Evolutionary conservation across 2,888 invertebrate genomes (phyloP).

Genomic region (Oxystoma pomonae): DNA sequence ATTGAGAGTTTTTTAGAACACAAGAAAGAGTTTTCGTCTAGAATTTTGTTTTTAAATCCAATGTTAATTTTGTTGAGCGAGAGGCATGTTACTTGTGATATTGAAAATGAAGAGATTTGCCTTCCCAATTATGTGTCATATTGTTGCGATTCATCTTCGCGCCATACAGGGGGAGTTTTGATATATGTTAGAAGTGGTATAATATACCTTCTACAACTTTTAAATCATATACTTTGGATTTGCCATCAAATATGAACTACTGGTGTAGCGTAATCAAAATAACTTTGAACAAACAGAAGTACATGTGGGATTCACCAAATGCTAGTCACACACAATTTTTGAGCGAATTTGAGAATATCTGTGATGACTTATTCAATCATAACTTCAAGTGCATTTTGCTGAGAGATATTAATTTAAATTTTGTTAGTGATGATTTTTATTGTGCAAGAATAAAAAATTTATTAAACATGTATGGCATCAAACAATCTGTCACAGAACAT

Average conservation of each 20-base stretch:
- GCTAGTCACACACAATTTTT: too few relatives aligned
- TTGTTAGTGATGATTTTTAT: too few relatives aligned
- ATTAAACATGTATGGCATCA: too few relatives aligned
- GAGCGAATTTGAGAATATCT: too few relatives aligned
- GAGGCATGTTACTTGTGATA: background rate
- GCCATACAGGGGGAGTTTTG: background rate
- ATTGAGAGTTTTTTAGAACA: background rate
- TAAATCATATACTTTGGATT: background rate
- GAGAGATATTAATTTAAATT: too few relatives aligned
- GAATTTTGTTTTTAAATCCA: background rate
- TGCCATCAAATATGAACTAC: background rate
- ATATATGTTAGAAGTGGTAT: background rate
- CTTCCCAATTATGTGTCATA: background rate
- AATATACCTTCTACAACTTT: background rate
- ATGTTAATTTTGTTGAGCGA: background rate
- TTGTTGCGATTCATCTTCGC: background rate
- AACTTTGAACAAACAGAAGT: too few relatives aligned
- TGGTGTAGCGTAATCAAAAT: background rate
- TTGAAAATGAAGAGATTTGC: background rate
- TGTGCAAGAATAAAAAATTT: too few relatives aligned
- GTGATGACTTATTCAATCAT: too few relatives aligned
- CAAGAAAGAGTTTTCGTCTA: background rate
- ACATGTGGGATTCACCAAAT: too few relatives aligned
- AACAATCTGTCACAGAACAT: too few relatives aligned
- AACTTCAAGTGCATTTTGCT: too few relatives aligned